A percentile compares a stretch with the other conserved stretches of the same genome.
phyloP scores from a whole-genome alignment of 2,888 invertebrate genomes.

The Notodonta ziczac region DNA sequence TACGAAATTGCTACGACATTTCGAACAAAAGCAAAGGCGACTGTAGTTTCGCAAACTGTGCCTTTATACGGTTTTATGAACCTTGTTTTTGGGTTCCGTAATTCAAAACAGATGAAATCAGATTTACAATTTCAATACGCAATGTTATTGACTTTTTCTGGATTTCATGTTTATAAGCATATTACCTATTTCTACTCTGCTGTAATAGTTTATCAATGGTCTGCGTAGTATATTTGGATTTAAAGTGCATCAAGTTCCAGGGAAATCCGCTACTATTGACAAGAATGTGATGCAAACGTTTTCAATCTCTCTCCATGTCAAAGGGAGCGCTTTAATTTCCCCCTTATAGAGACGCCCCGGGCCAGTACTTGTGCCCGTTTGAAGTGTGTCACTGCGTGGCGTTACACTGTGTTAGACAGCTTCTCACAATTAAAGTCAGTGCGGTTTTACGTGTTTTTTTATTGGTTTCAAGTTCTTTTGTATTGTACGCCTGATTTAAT shows the following conservation, averaged over 20 bases:
- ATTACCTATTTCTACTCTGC: too few species aligned
- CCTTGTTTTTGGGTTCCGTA: neutral
- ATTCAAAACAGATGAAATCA: neutral
- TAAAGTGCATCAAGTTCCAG: neutral
- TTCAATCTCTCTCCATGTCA: constrained; percentile 45
- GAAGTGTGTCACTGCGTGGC: constrained; percentile 35
- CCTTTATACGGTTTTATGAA: neutral
- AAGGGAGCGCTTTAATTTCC: constrained; percentile 49
- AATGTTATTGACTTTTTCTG: too few species aligned
- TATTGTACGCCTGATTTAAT: neutral
- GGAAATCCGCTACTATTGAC: neutral
- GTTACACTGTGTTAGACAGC: constrained; percentile 14
- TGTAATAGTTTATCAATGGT: too few species aligned
- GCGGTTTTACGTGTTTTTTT: constrained; percentile 19
- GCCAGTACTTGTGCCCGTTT: constrained; percentile 37
- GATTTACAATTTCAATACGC: neutral
- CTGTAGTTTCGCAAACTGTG: constrained; percentile 16
- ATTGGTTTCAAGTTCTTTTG: neutral
- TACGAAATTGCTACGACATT: constrained; percentile 23
- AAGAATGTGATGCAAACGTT: constrained; percentile 28
- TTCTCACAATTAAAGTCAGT: constrained; percentile 11
- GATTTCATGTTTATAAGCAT: too few species aligned
- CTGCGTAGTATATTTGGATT: neutral
- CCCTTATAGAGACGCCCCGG: constrained; percentile 39
- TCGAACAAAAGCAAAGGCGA: constrained; percentile 8